Percentiles rank a stretch among this genome's conserved stretches.
These are phyloP conservation scores for Mesopsocus fuscifrons DNA, from an alignment of 2,888 invertebrate species.

Conservation along the genomic window DNA sequence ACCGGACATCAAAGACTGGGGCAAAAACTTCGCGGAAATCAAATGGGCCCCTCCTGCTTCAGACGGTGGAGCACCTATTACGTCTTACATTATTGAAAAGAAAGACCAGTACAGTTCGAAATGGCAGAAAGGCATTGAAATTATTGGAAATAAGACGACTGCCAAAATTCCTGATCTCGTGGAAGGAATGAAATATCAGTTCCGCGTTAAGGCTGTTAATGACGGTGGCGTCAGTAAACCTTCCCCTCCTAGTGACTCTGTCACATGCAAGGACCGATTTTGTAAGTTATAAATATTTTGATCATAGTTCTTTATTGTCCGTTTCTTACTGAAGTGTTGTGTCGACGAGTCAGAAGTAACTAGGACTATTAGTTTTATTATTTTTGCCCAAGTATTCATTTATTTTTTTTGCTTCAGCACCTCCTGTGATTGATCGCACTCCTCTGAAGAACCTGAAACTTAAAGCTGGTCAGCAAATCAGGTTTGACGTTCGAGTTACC, in stretches of 20 bases:
- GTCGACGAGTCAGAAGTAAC: too few species aligned
- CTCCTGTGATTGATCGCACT: constrained; percentile 82
- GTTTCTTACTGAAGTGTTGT: too few species aligned
- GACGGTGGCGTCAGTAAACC: constrained; percentile 87
- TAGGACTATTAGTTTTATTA: too few species aligned
- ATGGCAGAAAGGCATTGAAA: constrained; percentile 80
- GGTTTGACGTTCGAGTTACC: constrained; percentile 76
- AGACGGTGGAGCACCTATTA: constrained; percentile 87
- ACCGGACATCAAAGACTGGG: constrained; percentile 78
- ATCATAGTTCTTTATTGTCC: too few species aligned
- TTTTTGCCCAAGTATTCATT: too few species aligned
- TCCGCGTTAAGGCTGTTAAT: constrained; percentile 86
- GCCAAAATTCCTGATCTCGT: constrained; percentile 77
- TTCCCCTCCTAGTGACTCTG: constrained; percentile 53
- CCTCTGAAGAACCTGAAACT: constrained; percentile 77
- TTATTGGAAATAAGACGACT: constrained; percentile 70
- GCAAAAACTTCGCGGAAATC: constrained; percentile 63
- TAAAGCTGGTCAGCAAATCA: constrained; percentile 82
- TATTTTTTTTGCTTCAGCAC: constrained; percentile 31
- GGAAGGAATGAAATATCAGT: constrained; percentile 89
- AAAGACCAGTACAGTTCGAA: constrained; percentile 75
- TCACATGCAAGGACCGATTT: constrained; percentile 72
- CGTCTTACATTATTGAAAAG: constrained; percentile 82
- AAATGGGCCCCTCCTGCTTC: constrained; percentile 73
- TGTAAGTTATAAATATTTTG: constrained; percentile 29